Evolutionary conservation across 2,797 vertebrate species (phyloP).

Genomic region (Cheirogaleus major): DNA sequence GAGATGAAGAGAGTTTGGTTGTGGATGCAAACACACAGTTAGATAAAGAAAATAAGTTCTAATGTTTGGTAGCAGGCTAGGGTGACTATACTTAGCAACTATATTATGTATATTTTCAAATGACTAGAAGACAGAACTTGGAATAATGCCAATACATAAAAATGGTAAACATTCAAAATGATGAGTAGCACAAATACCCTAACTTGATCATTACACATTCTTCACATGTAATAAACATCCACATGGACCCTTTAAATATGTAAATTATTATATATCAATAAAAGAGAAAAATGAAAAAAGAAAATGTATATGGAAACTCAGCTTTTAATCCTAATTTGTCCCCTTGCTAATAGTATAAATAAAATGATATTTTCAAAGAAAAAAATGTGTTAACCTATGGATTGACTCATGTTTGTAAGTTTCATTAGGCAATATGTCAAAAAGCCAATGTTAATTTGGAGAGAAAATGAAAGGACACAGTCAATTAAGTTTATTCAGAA

Average conservation of each 20-base stretch:
- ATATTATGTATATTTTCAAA: background rate
- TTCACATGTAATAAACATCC: background rate
- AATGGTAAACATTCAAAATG: background rate
- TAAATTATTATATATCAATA: background rate
- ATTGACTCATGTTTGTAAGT: background rate
- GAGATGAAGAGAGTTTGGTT: background rate
- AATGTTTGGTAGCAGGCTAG: background rate
- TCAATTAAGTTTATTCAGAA: conserved; percentile 26
- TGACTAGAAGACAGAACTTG: background rate
- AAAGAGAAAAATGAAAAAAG: background rate
- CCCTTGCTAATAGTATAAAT: background rate
- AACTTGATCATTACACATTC: background rate
- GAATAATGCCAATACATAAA: background rate
- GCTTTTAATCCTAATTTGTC: background rate
- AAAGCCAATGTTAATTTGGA: background rate
- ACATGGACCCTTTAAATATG: background rate
- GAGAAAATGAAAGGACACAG: conserved; percentile 50
- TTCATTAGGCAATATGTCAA: background rate
- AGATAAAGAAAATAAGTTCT: background rate
- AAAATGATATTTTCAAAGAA: conserved; percentile 29
- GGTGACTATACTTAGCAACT: background rate
- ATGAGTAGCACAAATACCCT: background rate
- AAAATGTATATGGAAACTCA: background rate
- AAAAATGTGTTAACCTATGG: background rate
- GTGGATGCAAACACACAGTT: background rate